Percentiles rank a stretch among this genome's conserved stretches.
Evolutionary conservation across 1,140 invertebrate genomes (phyloP).

Genomic region (Pectinophora gossypiella): DNA sequence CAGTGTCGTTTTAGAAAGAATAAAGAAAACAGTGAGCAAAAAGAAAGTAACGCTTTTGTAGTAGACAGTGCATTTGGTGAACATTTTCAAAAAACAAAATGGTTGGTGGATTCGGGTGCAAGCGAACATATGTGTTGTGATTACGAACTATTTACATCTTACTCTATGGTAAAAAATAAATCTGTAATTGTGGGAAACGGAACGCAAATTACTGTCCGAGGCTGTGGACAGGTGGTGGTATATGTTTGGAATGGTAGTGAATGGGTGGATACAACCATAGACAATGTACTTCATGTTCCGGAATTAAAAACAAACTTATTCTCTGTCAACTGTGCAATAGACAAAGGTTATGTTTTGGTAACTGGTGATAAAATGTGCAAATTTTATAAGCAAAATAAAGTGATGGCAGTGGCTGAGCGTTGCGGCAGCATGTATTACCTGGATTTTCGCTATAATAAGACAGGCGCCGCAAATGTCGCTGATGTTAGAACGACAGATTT

Average conservation of each 20-base stretch:
- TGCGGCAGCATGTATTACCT: background rate
- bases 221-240: background rate
- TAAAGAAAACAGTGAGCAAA: conserved; percentile 20
- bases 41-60: conserved; percentile 25
- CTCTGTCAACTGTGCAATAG: background rate
- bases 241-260: background rate
- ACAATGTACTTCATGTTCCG: conserved; percentile 8
- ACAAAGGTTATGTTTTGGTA: background rate
- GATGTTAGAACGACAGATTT: conserved; percentile 9
- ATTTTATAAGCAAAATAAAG: conserved; percentile 6
- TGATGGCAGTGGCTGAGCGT: background rate
- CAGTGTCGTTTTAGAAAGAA: conserved; percentile 18
- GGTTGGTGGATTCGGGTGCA: conserved; percentile 29
- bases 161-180: conserved; percentile 1
- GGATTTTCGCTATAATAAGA: conserved; percentile 7
- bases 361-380: background rate
- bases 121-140: conserved; percentile 29
- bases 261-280: conserved; percentile 6
- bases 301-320: conserved; percentile 16
- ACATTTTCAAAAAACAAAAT: too few species aligned
- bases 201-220: background rate
- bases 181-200: conserved; percentile 5
- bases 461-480: conserved; percentile 4
- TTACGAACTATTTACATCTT: conserved; percentile 21
- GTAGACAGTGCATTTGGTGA: conserved; percentile 10